Base-by-base conservation (phyloP, 2,888 invertebrate species). In the Synergus japonicus region DNA sequence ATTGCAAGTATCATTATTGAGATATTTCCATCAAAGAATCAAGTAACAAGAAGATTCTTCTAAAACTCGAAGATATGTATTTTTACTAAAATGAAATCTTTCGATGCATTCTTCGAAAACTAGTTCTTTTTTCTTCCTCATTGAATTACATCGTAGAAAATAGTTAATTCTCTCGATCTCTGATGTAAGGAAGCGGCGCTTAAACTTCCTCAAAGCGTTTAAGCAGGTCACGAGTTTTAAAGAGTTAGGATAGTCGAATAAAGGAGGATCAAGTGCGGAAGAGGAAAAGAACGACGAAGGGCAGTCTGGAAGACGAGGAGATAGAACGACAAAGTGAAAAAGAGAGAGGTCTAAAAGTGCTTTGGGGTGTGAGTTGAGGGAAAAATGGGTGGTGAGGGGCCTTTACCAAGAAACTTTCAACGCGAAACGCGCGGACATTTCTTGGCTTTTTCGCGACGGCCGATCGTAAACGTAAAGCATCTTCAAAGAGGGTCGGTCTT, bases 381-480 rank as follows among this genome's bases (percentile, higher is more conserved):
- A 37, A 49, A 73, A 73, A n/a, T 49, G 49, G 73, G 29, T 49
- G 37, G 49, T 29, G 8, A 13, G 18, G 44, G 44, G 73, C 37
- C 73, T 73, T 73, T 73, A 54, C 37, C 37, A 10, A 73, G 73
- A 73, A 73, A 73, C 37, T 54, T 73, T 73, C 46, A 46, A n/a
- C 79, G 79, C 79, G 77, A 81, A 82, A 78, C 49, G 69, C 69
- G 66, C 46, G 73, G 54, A 76, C 78, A 76, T 67, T 67, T 73
- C 64, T 78, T 82, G 76, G 41, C 67, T 78, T 66, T 83, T 83
- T 76, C 78, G 78, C 79, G 77, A 82, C 77, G 76, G 67, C 77
- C 76, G 81, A 49, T 81, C 79, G 79, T 83, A 81, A 83, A 83
- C 81, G 79, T 79, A 77, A 69, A 81, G 78, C 78, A 78, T 78